Evolutionary conservation across 2,797 vertebrate species (phyloP).

Genomic region (Capromys pilorides): DNA sequence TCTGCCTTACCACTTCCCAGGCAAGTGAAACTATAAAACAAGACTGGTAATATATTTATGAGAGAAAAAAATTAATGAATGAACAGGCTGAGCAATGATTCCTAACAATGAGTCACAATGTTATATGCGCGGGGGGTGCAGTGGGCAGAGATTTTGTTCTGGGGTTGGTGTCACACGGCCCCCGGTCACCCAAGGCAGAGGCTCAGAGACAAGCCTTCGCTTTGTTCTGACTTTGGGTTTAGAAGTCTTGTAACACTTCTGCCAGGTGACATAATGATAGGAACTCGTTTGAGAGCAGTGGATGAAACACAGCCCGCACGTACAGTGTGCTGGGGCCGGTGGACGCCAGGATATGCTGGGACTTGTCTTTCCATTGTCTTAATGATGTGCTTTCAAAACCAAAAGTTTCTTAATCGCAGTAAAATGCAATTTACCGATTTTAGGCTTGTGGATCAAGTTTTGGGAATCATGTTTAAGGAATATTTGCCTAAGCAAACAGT

Average conservation of each 20-base stretch:
- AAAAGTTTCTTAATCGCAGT: background rate
- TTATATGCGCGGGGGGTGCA: background rate
- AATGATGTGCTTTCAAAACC: background rate
- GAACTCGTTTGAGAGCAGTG: background rate
- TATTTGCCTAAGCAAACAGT: background rate
- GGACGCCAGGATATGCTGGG: background rate
- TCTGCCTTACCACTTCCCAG: background rate
- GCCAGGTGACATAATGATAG: background rate
- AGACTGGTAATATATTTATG: background rate
- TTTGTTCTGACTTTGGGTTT: conserved; percentile 9
- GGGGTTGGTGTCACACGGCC: background rate
- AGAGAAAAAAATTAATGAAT: conserved; percentile 45
- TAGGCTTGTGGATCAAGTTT: background rate
- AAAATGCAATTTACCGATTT: background rate
- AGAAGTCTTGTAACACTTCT: background rate
- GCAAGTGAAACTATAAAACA: conserved; percentile 16
- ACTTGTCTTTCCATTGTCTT: background rate
- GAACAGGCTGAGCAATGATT: background rate
- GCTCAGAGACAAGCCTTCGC: conserved; percentile 25
- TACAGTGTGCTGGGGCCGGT: background rate
- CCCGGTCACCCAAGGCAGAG: background rate
- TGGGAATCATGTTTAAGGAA: background rate
- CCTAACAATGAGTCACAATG: background rate
- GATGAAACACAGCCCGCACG: background rate
- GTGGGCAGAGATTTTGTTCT: background rate